Evolutionary conservation across 2,113 vertebrate species (phyloP), one percentile per base, ranked within the genome.

Genomic region (Montifringilla adamsi): DNA sequence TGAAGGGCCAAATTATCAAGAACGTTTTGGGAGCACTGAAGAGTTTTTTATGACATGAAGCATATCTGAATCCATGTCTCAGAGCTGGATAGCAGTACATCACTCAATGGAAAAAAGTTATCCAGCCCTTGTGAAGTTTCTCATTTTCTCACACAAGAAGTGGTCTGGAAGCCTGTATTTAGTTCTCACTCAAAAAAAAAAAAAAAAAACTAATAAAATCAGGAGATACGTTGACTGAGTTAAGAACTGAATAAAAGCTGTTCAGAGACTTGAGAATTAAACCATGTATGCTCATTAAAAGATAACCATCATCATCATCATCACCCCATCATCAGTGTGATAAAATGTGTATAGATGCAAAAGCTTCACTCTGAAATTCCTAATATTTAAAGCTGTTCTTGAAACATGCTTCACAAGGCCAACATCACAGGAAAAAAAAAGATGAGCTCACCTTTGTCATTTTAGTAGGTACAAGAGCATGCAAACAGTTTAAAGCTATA

Each of bases 401-500:
- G 87, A 96, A 97, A 96, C 97, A 97, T 97, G 96, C 96, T 97
- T 97, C 94, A 97, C 97, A 97, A 97, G 93, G 92, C 96, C 97
- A 96, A 97, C 96, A 96, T 95, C 94, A 97, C 95, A 97, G 92
- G 92, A 95, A 95, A 94, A 92, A 97, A 97, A 84, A 94, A 91
- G 92, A 97, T 97, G 96, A 96, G 95, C 95, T 97, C 97, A 97
- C 97, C 96, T 97, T 97, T 96, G 97, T 94, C 67, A 96, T 96
- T 97, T 97, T 96, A 96, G 96, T 96, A 96, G 95, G 79, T 94
- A 97, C 79, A 95, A 95, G 94, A 95, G 96, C 96, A 97, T 97
- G 96, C 96, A 97, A 97, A 97, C 96, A 84, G 94, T 97, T 97
- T 97, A 97, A 97, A 97, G 96, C 97, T 97, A 97, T 97, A 97